Evolutionary conservation across 1,140 invertebrate genomes (phyloP), one percentile per base, ranked within the genome.

Genomic region (Macrobrachium nipponense): DNA sequence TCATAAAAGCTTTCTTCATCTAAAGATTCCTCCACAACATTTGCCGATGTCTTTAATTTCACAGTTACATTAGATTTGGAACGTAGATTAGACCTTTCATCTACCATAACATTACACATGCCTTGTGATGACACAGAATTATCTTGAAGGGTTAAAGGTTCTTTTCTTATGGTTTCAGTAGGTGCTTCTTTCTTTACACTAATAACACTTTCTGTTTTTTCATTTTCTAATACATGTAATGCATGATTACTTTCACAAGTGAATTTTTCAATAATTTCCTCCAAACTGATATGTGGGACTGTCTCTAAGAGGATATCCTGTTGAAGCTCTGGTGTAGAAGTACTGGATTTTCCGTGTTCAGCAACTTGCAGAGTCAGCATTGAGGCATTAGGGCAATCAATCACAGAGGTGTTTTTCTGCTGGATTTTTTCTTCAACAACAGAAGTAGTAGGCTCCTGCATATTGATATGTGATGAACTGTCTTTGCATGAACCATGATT

Each of bases 231-330:
- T 15, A 70, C 68, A 70, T 70, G 64, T 20, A 20, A 43, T 70
- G 68, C 36, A n/a, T 17, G 23, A n/a, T 43, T 70, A 70, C 68
- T 51, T 73, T 51, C 36, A 61, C 70, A 58, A n/a, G 84, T 73
- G 62, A 86, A 86, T 20, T 86, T 86, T 15, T 86, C 77, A 79
- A 86, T 86, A 59, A 86, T 86, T 58, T 86, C 84, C 36, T 86
- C 84, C 17, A 86, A 43, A 23, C 60, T 86, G 4, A 86, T 86
- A 64, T 86, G 84, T 5, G 84, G 84, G 11, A 80, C 84, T 60
- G 83, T 59, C 27, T 85, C 76, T 27, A 85, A 27, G 36, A 70
- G 20, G 14, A 70, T 70, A 23, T 70, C 68, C 15, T 14, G 15
- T 23, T 43, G 23, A 23, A 70, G 20, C 17, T 70, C 68, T n/a